Evolutionary conservation across 1,140 invertebrate species (phyloP).

Genomic region (Diabrotica virgifera): DNA sequence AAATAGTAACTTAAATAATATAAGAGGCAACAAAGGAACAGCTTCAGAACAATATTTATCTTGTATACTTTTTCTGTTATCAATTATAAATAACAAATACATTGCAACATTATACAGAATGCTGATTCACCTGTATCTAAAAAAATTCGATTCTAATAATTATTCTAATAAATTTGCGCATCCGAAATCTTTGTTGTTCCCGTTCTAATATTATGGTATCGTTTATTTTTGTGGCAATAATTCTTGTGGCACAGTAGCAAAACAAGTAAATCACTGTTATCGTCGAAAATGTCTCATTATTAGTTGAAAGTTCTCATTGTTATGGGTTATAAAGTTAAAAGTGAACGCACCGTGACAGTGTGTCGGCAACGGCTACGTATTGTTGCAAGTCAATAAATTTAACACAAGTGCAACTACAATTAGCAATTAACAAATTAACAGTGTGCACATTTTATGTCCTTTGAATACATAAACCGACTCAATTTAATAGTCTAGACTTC

Average conservation of each 20-base stretch:
- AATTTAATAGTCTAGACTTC: not conserved
- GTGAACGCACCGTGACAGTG: not conserved
- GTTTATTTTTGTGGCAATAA: no score
- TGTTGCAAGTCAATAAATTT: conserved; percentile 9
- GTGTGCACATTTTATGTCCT: not conserved
- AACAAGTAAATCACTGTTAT: not conserved
- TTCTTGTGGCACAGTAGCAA: not conserved
- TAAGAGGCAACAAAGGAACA: no score
- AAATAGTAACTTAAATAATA: no score
- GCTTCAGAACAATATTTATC: no score
- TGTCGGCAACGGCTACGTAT: not conserved
- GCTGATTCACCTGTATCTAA: no score
- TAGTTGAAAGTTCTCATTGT: not conserved
- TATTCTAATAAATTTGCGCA: no score
- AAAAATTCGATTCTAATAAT: no score
- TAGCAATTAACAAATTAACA: conserved; percentile 11
- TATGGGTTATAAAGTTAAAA: conserved; percentile 6
- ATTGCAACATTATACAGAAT: no score
- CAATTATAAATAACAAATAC: no score
- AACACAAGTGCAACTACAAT: conserved; percentile 5
- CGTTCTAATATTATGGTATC: no score
- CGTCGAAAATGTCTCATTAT: not conserved
- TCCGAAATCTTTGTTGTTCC: no score
- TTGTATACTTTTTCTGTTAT: no score
- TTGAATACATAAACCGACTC: not conserved